These are phyloP conservation scores for Glyptemys insculpta DNA, from an alignment of 2,797 vertebrate genomes.

Conservation along the genomic window DNA sequence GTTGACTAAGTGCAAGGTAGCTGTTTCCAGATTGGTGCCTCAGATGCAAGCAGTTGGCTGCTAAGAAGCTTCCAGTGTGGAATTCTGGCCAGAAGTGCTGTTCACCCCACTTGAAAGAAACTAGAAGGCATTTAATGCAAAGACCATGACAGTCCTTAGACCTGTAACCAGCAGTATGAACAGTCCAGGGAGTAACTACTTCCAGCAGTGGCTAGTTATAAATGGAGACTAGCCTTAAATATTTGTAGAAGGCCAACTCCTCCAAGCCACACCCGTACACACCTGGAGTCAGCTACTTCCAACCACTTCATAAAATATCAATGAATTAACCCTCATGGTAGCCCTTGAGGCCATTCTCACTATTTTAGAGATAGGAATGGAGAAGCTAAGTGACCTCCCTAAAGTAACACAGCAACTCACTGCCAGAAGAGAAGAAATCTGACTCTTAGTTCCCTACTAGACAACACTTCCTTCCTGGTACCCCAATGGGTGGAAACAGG, in stretches of 20 bases:
- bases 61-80: constrained; percentile 25
- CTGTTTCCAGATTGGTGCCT: neutral
- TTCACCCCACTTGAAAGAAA: neutral
- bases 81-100: neutral
- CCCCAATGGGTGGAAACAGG: neutral
- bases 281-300: neutral
- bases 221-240: neutral
- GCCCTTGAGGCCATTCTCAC: neutral
- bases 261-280: constrained; percentile 7
- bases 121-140: neutral
- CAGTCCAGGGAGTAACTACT: neutral
- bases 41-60: constrained; percentile 1
- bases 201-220: neutral
- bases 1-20: neutral
- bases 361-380: neutral
- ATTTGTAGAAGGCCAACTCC: neutral
- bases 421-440: neutral
- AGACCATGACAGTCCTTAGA: constrained; percentile 3
- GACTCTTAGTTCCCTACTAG: neutral
- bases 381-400: neutral
- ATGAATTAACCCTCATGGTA: neutral
- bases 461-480: neutral
- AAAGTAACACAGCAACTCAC: neutral
- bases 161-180: neutral
- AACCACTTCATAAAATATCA: neutral